Evolutionary conservation across 2,113 vertebrate species (phyloP), one percentile per base, ranked within the genome.

Genomic region (Gallinago undulata): DNA sequence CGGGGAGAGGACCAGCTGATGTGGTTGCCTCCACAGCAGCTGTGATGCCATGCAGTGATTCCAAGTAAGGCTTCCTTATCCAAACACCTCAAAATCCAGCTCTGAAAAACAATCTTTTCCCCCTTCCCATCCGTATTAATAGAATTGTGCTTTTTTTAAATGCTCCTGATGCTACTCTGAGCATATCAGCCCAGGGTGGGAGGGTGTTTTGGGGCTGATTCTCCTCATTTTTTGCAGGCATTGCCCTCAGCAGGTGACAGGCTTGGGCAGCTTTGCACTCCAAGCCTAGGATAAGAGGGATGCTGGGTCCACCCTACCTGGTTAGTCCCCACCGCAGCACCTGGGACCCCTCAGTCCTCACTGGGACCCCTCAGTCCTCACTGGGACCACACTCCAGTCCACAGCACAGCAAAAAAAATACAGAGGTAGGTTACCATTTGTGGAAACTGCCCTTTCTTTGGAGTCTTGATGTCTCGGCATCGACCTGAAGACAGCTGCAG

Each of bases 321-420:
- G 48, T 51, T 37, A 10, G 47, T 43, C 11, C 43, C 41, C 31
- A 50, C 43, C 0, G 0, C 27, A 31, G 76, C 0, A 0, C 6
- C 56, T 22, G 27, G 27, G 48, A 78, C 31, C 68, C 63, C 33
- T 23, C 53, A 56, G 63, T 28, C 33, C 50, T 60, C 57, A 35
- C 57, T 4, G 7, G n/a, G 31, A 11, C 47, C 31, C 63, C 33
- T 23, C 53, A 56, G 63, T 28, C 33, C 50, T 60, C 57, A 35
- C 57, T 4, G 7, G n/a, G 31, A 11, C 47, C 31, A 39, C 0
- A 1, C 18, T 79, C 47, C 1, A 0, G 39, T 50, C 60, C 23
- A 31, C 43, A 79, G 28, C 28, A 79, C 15, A 18, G 24, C 67
- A 35, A n/a, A 51, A 39, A 73, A 55, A 37, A 35, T 7, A 56